phyloP scores from a whole-genome alignment of 2,888 invertebrate genomes.

The Philaethria dido region DNA sequence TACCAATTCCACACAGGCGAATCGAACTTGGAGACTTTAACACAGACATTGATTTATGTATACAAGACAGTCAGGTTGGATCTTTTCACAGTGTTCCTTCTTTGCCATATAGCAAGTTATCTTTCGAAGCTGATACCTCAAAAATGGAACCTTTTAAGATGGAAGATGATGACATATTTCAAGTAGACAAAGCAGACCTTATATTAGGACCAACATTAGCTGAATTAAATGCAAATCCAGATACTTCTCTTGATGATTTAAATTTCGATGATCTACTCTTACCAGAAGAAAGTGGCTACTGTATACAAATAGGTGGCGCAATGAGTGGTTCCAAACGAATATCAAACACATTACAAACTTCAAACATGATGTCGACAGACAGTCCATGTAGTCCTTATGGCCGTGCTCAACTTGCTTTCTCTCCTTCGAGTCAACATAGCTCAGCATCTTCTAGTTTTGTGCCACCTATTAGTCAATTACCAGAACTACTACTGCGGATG shows the following conservation, averaged over 20 bases:
- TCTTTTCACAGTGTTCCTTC: conserved; percentile 71
- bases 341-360: conserved; percentile 54
- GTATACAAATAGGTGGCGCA: conserved; percentile 78
- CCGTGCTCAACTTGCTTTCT: conserved; percentile 81
- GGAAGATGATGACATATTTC: conserved; percentile 95
- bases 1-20: conserved; percentile 86
- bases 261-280: conserved; percentile 93
- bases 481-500: conserved; percentile 88
- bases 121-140: conserved; percentile 70
- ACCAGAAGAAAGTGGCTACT: conserved; percentile 87
- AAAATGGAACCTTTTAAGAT: conserved; percentile 88
- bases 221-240: conserved; percentile 93
- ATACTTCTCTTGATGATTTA: conserved; percentile 91
- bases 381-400: conserved; percentile 82
- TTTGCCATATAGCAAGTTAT: conserved; percentile 70
- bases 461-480: conserved; percentile 74
- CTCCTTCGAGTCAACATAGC: conserved; percentile 87
- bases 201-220: conserved; percentile 93
- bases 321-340: conserved; percentile 70
- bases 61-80: conserved; percentile 75
- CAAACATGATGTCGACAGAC: conserved; percentile 60
- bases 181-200: conserved; percentile 93
- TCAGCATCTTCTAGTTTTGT: conserved; percentile 80
- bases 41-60: conserved; percentile 82
- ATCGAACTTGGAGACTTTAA: conserved; percentile 78